Evolutionary conservation across 2,113 vertebrate genomes (phyloP), one percentile per base, ranked within the genome.

Genomic region (Hippocampus mohnikei): DNA sequence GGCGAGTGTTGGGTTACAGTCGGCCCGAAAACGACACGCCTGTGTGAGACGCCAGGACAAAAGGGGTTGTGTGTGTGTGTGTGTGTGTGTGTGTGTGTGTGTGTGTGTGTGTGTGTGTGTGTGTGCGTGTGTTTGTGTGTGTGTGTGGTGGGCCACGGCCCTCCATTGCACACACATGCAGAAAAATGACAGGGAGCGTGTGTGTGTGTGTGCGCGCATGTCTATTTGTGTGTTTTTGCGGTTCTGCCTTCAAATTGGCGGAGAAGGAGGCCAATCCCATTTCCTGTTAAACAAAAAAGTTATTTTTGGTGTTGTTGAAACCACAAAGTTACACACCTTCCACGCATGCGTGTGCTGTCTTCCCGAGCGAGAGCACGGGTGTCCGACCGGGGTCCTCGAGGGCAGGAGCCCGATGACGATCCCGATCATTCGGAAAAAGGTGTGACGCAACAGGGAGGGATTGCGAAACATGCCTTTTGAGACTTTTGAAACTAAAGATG

Each of bases 1-100:
- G 77, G 70, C 53, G 67, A 10, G 84, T n/a, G 27, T 88, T 64
- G 8, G 50, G 76, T 88, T 90, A 76, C 87, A 69, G 61, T 66
- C 41, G 46, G 60, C 61, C 73, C 63, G 27, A 71, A 84, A 37
- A 81, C 77, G 71, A 75, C 86, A 79, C 80, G 76, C 72, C 82
- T 42, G 40, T 83, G 83, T 72, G 67, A 75, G 55, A 67, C 46
- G 70, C 56, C 16, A 2, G 68, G 66, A 90, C 86, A 88, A 90
- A 90, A 84, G 71, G 59, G 21, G 69, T 81, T 67, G 79, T 88
- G 88, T 89, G 15, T 65, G 33, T 41, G 66, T 55, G 48, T 46
- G 44, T 53, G 27, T 67, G 44, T 29, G 27, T 48, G 44, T 33
- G 27, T 27, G 27, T 27, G 27, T 27, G 27, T 27, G 27, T 27